A percentile compares a stretch with the other conserved stretches of the same genome.
Conservation (phyloP, 2,113 vertebrate species). For the Chionis minor region DNA sequence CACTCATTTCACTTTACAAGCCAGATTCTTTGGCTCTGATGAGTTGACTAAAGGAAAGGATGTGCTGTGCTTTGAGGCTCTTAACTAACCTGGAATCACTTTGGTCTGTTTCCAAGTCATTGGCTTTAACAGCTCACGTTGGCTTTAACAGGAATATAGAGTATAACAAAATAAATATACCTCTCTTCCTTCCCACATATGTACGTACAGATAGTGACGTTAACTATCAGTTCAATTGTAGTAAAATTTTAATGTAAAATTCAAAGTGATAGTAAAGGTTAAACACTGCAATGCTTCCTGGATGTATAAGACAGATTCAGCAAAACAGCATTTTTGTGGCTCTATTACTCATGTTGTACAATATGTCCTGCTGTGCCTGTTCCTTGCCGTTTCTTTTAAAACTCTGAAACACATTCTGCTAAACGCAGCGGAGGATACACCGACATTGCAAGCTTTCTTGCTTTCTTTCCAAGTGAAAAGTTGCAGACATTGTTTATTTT, state of each 20-base stretch:
- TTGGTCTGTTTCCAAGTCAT: neutral
- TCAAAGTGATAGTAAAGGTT: slow-evolving; percentile 41
- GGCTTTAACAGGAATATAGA: neutral
- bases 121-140: neutral
- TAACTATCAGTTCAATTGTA: neutral
- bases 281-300: slow-evolving; percentile 12
- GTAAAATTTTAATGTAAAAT: slow-evolving; percentile 21
- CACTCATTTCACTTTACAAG: slow-evolving; percentile 17
- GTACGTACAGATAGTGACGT: accelerated
- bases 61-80: neutral
- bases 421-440: slow-evolving; percentile 10
- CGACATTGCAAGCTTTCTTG: neutral
- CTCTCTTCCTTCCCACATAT: neutral
- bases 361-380: slow-evolving; percentile 52
- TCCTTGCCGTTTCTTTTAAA: slow-evolving; percentile 61
- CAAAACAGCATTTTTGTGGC: slow-evolving; percentile 62
- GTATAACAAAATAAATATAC: neutral
- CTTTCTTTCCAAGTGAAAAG: slow-evolving; percentile 14
- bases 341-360: slow-evolving; percentile 55
- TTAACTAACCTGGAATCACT: slow-evolving; percentile 32
- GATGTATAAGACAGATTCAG: slow-evolving; percentile 53
- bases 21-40: slow-evolving; percentile 14
- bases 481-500: slow-evolving; percentile 31
- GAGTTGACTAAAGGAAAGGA: neutral
- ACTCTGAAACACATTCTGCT: slow-evolving; percentile 38